Base-by-base conservation (phyloP, 2,888 invertebrate genomes). In the Iselma pallidipennis region DNA sequence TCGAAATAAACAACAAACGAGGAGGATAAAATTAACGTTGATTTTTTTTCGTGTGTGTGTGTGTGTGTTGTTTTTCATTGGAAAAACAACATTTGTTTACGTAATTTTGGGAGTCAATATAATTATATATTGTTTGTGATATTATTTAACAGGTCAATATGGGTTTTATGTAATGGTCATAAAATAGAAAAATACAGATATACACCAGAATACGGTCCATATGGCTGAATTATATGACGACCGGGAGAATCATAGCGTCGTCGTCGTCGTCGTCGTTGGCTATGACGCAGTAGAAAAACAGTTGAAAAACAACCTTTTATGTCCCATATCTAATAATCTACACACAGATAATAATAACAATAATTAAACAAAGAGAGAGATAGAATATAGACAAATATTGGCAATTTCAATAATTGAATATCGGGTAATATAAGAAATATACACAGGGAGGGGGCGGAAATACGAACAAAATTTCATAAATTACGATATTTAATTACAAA, bases 171-270 rank as follows among this genome's bases (percentile, higher is more conserved):
- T 51, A 25, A 14, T 31, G 14, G 57, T 57, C 21, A 29, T 51
- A 57, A n/a, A n/a, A n/a, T 3, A 14, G 14, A 33, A 33, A 14
- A 33, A 33, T 49, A 59, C 19, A 54, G 7, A 19, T 25, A n/a
- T n/a, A n/a, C n/a, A n/a, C n/a, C n/a, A 12, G 25, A 19, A 49
- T 52, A 25, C 6, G 42, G 45, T 53, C 53, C 59, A 59, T 59
- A 59, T 59, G 59, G 59, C 42, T 31, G 28, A 54, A 54, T 53
- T 31, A n/a, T n/a, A n/a, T n/a, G n/a, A n/a, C n/a, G n/a, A n/a
- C n/a, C 29, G 51, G 42, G 21, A 21, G 10, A 29, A 29, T 6
- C 10, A 49, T n/a, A n/a, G n/a, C n/a, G n/a, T n/a, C n/a, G n/a
- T n/a, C n/a, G n/a, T n/a, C n/a, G n/a, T n/a, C n/a, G n/a, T 29